Evolutionary conservation across 2,797 vertebrate species (phyloP).

Genomic region (Coccyzus lansbergi): DNA sequence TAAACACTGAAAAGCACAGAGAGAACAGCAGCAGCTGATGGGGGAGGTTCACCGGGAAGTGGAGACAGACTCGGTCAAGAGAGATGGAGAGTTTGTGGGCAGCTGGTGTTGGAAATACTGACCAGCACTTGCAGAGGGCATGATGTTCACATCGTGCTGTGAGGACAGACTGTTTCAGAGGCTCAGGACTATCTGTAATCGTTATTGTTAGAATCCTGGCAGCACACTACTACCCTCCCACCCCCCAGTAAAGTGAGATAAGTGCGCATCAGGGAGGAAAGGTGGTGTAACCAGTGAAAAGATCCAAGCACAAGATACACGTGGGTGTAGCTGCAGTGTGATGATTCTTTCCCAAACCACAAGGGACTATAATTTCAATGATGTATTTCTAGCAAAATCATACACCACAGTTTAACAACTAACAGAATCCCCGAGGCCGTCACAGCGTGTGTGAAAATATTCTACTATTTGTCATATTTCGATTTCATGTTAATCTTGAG

Average conservation of each 20-base stretch:
- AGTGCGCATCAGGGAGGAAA: not conserved
- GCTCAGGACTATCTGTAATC: not conserved
- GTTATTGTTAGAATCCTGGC: slow-evolving; percentile 13
- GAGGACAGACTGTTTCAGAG: not conserved
- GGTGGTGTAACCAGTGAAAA: slow-evolving; percentile 34
- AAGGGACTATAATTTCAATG: slow-evolving; percentile 34
- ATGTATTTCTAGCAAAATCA: slow-evolving; percentile 52
- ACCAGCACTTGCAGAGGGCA: not conserved
- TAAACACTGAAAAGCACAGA: not conserved
- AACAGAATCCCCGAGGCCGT: slow-evolving; percentile 32
- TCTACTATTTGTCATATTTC: slow-evolving; percentile 45
- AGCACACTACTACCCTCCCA: not conserved
- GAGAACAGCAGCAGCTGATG: not conserved
- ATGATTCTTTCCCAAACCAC: slow-evolving; percentile 47
- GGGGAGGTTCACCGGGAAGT: not conserved
- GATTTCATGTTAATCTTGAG: slow-evolving; percentile 22
- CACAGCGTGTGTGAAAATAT: slow-evolving; percentile 37
- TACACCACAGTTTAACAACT: slow-evolving; percentile 29
- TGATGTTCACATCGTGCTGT: not conserved
- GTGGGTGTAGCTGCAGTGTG: slow-evolving; percentile 56
- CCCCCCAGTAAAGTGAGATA: not conserved
- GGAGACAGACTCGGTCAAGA: not conserved
- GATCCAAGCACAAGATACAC: slow-evolving; percentile 47
- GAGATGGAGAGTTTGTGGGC: not conserved
- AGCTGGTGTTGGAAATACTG: not conserved